These are phyloP conservation scores for Fukomys damarensis DNA, from an alignment of 2,113 vertebrate genomes.

Conservation along the genomic window DNA sequence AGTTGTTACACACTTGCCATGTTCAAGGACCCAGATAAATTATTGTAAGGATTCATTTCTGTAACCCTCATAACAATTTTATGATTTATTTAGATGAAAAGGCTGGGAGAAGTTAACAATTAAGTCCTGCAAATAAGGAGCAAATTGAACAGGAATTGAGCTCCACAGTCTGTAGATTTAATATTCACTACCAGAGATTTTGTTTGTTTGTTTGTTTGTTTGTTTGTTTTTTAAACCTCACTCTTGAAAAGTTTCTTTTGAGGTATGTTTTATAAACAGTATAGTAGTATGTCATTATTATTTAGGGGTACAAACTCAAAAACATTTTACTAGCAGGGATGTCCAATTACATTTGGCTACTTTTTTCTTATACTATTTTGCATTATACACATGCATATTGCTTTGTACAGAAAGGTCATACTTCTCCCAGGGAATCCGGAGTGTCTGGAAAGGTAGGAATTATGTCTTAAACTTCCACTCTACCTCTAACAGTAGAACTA, in stretches of 20 bases:
- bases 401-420: background rate
- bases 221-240: no score
- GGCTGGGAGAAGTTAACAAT: background rate
- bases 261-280: background rate
- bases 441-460: background rate
- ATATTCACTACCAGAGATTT: background rate
- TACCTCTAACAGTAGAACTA: background rate
- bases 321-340: background rate
- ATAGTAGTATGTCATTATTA: background rate
- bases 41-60: background rate
- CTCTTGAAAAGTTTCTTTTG: background rate
- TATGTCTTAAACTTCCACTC: conserved; percentile 42
- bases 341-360: conserved; percentile 1
- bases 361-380: background rate
- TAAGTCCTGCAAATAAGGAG: background rate
- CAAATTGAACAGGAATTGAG: background rate
- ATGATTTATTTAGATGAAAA: conserved; percentile 10
- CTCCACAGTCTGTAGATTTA: background rate
- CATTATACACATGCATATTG: background rate
- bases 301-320: background rate
- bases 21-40: background rate
- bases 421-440: background rate
- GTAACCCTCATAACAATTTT: background rate
- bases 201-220: no score
- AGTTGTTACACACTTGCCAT: conserved; percentile 8